phyloP scores from a whole-genome alignment of 1,140 invertebrate species.

The Drosophila lini region DNA sequence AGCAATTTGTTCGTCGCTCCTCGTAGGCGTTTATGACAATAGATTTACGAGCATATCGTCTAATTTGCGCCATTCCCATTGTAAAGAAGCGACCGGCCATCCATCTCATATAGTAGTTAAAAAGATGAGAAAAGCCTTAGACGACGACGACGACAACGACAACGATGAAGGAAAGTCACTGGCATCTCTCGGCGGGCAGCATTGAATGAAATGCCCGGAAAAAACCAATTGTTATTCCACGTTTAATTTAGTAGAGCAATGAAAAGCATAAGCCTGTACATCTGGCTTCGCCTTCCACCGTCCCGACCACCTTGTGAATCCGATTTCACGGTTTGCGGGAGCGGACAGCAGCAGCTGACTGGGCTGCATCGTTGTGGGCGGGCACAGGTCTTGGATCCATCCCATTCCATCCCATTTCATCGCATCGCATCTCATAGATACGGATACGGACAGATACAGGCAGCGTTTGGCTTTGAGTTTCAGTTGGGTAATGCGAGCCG shows the following conservation, averaged over 20 bases:
- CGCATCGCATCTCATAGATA: constrained; percentile 35
- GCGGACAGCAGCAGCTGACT: constrained; percentile 41
- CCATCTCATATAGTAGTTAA: constrained; percentile 51
- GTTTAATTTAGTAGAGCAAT: constrained; percentile 77
- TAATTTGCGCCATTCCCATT: constrained; percentile 75
- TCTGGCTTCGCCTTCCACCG: constrained; percentile 12
- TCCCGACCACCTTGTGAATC: constrained; percentile 37
- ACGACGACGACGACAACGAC: constrained; percentile 34
- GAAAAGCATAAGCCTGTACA: constrained; percentile 51
- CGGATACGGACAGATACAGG: constrained; percentile 31
- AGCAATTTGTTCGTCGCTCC: constrained; percentile 51
- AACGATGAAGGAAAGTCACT: constrained; percentile 69
- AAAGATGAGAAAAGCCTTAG: constrained; percentile 69
- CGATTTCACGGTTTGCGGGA: constrained; percentile 46
- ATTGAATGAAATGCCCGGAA: constrained; percentile 82
- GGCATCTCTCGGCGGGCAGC: constrained; percentile 38
- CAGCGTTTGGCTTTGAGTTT: constrained; percentile 67
- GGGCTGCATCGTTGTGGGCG: constrained; percentile 62
- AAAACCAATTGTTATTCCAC: constrained; percentile 78
- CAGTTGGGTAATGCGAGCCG: constrained; percentile 53
- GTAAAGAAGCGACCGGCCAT: constrained; percentile 54
- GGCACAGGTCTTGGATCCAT: constrained; percentile 57
- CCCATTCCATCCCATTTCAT: constrained; percentile 19
- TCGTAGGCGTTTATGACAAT: constrained; percentile 79
- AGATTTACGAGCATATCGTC: constrained; percentile 78